Conservation (phyloP, 2,113 vertebrate species). For the Nematolebias whitei region DNA sequence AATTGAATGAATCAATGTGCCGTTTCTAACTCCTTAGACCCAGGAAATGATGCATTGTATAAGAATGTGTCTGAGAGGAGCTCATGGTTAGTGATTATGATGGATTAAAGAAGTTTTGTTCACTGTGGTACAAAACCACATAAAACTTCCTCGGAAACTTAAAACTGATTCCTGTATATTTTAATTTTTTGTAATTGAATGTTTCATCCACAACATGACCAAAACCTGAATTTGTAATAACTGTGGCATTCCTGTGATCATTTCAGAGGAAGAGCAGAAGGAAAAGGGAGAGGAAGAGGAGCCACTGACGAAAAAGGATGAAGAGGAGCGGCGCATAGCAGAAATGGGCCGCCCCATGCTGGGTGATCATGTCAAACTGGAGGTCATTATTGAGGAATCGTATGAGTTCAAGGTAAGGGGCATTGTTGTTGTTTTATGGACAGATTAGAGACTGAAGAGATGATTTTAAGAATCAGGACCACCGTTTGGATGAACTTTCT, state of each 20-base stretch:
- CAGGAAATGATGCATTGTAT: not conserved
- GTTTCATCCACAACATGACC: not conserved
- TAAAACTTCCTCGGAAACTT: not conserved
- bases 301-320: constrained; percentile 88
- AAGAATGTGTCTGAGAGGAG: too few species aligned
- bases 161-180: not conserved
- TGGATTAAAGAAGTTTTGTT: not conserved
- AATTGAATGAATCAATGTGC: not conserved
- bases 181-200: not conserved
- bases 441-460: too few species aligned
- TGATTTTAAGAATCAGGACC: too few species aligned
- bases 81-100: too few species aligned
- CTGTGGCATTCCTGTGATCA: constrained; percentile 2
- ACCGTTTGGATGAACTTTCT: not conserved
- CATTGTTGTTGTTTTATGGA: not conserved
- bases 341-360: constrained; percentile 95
- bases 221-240: constrained; percentile 1
- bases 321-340: constrained; percentile 92
- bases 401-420: constrained; percentile 95
- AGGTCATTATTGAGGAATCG: constrained; percentile 97
- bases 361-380: constrained; percentile 93
- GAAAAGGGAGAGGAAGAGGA: constrained; percentile 81
- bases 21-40: not conserved
- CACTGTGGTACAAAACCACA: too few species aligned
- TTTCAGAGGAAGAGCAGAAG: constrained; percentile 84